Percentiles rank a stretch among this genome's conserved stretches.
Conservation (phyloP, 1,140 invertebrate species). For the Caenorhabditis inopinata region DNA sequence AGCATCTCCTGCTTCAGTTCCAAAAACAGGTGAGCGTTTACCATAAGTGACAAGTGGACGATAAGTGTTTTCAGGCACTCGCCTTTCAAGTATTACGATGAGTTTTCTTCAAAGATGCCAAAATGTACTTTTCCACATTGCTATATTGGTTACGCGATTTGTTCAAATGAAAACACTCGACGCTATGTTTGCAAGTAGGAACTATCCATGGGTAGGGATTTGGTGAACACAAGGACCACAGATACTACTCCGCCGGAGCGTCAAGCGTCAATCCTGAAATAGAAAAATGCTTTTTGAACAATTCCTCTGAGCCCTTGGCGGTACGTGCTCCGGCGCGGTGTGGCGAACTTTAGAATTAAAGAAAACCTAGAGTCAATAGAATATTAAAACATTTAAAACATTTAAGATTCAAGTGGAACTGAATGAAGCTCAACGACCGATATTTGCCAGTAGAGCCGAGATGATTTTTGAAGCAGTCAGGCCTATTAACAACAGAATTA, state of each 20-base stretch:
- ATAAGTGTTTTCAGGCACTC: conserved; percentile 45
- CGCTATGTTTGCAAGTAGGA: conserved; percentile 48
- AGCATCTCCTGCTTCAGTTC: conserved; percentile 50
- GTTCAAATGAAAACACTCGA: conserved; percentile 53
- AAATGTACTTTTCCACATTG: conserved; percentile 53
- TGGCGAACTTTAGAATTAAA: too few species aligned
- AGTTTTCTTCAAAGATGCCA: conserved; percentile 50
- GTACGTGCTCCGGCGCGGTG: too few species aligned
- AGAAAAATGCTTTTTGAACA: neutral
- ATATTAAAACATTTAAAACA: neutral
- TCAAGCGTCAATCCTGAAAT: too few species aligned
- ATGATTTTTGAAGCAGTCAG: conserved; percentile 56
- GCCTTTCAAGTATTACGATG: conserved; percentile 49
- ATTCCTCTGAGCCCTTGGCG: too few species aligned
- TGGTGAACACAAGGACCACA: too few species aligned
- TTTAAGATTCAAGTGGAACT: conserved; percentile 53
- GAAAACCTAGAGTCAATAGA: too few species aligned
- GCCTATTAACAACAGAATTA: conserved; percentile 60
- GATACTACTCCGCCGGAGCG: too few species aligned
- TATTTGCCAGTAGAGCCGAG: conserved; percentile 62
- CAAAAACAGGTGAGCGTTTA: conserved; percentile 50
- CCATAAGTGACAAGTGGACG: too few species aligned
- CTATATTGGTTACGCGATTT: conserved; percentile 51
- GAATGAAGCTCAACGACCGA: conserved; percentile 56
- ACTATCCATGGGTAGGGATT: conserved; percentile 45